Base-by-base conservation (phyloP, 2,797 vertebrate genomes). In the Enteromius thamalakanensis region DNA sequence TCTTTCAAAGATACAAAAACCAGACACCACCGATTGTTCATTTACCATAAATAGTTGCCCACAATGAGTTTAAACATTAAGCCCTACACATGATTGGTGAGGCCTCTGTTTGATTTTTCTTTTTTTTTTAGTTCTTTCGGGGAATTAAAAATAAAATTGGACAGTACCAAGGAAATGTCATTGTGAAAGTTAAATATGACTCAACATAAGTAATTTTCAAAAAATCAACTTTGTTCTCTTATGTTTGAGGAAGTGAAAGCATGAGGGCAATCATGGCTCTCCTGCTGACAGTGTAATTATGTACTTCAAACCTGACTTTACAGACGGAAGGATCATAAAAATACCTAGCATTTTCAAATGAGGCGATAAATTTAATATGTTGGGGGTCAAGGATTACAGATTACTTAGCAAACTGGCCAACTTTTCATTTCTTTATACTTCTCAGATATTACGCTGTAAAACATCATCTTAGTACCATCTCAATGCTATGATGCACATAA, bases 61-160 rank as follows among this genome's bases (percentile, higher is more conserved):
- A 84, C 34, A n/a, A 78, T 62, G 7, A 23, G 86, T 3, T 86
- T 86, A 86, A 87, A 85, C n/a, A 88, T 86, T 87, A 88, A 88
- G 11, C 82, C 34, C 55, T 32, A 67, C 29, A 79, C 34, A 15
- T 81, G 34, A 69, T 32, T 79, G n/a, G 23, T 60, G 23, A 53
- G 26, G 47, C 47, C 60, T 82, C 47, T 34, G 32, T 12, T 45
- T 37, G 34, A 37, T 37, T 37, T 37, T 37, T 34, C 34, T 37
- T 37, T 40, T 8, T 45, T 51, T 60, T 47, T 71, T 1, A 26
- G 2, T n/a, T 37, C 12, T 72, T 60, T 17, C 12, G 21, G 21
- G 2, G 47, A 34, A 3, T 29, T 34, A 2, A n/a, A 26, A 62
- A 58, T 11, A 58, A 23, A 37, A 75, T 29, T 60, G 10, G 32